A percentile compares a stretch with the other conserved stretches of the same genome.
These are phyloP conservation scores for Orbicella faveolata DNA, from an alignment of 64 coral and sea anemone genomes.

Conservation along the genomic window DNA sequence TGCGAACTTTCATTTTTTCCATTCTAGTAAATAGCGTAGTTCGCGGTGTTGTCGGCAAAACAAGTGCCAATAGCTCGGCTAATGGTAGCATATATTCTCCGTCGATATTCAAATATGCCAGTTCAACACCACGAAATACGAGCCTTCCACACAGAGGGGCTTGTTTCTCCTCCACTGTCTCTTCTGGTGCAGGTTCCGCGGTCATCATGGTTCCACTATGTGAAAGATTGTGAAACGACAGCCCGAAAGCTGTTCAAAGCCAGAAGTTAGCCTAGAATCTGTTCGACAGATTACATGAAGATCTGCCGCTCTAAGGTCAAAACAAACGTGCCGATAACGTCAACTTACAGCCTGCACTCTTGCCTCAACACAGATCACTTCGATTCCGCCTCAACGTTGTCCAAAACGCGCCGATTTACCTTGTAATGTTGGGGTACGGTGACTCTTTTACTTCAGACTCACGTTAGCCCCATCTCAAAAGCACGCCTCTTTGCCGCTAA, in stretches of 20 bases:
- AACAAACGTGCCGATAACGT: constrained; percentile 6
- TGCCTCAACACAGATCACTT: background rate
- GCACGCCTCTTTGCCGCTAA: constrained; percentile 73
- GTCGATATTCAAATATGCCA: constrained; percentile 90
- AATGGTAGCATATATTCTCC: constrained; percentile 90
- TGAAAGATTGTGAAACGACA: constrained; percentile 14
- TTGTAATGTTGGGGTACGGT: background rate
- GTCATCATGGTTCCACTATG: constrained; percentile 26
- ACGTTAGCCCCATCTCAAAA: constrained; percentile 47
- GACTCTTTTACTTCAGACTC: constrained; percentile 34
- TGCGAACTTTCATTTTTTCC: constrained; percentile 94
- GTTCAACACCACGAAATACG: constrained; percentile 83
- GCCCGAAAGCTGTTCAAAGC: background rate
- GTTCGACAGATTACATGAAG: constrained; percentile 8
- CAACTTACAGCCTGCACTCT: background rate
- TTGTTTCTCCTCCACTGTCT: background rate
- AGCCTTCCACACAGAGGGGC: constrained; percentile 57
- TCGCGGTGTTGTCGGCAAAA: constrained; percentile 78
- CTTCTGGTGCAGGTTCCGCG: constrained; percentile 10
- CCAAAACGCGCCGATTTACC: constrained; percentile 29
- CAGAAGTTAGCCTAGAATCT: background rate
- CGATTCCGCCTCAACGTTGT: constrained; percentile 9
- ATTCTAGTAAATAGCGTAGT: constrained; percentile 96
- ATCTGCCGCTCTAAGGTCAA: constrained; percentile 5
- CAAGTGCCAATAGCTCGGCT: constrained; percentile 77